Evolutionary conservation across 2,797 vertebrate species (phyloP), one percentile per base, ranked within the genome.

Genomic region (Manis pentadactyla): DNA sequence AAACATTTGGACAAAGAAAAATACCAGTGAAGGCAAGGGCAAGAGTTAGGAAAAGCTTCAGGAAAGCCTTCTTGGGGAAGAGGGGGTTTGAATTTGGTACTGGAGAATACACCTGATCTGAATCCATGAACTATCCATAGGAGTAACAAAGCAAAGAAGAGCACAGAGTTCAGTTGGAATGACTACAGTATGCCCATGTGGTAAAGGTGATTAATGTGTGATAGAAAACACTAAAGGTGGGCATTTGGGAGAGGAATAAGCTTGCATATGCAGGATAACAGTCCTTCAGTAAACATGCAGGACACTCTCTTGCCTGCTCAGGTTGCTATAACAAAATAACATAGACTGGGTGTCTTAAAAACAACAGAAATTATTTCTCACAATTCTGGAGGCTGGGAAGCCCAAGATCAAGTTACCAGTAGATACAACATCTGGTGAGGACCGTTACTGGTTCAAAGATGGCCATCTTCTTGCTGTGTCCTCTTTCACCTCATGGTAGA

Each of bases 141-240:
- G 18, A 91, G 18, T 59, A 42, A 31, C 2, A 37, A 77, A 39
- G 57, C 59, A 77, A 25, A 89, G 42, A 49, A 63, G 10, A 79
- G 5, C 34, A 74, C 2, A 53, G 31, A 18, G 39, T 55, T 84
- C 55, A 37, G 5, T 11, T 53, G 14, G 63, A 61, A 55, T 25
- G 31, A 42, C 34, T 49, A 3, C 25, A 25, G 13, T 64, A 29
- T 46, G 14, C 23, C 74, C 74, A 25, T 42, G 7, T 27, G 27
- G 61, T 27, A 37, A 57, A 66, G 55, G 11, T 3, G 3, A 63
- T 3, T 0, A 3, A 3, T 2, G 1, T 7, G 13, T 25, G n/a
- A 25, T 37, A 34, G 31, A 31, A 77, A 27, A 2, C 4, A 55
- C 23, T 55, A 55, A 17, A 53, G 63, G 0, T 25, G 46, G 27